Base-by-base conservation (phyloP, 2,797 vertebrate genomes). In the Prunella strophiata region DNA sequence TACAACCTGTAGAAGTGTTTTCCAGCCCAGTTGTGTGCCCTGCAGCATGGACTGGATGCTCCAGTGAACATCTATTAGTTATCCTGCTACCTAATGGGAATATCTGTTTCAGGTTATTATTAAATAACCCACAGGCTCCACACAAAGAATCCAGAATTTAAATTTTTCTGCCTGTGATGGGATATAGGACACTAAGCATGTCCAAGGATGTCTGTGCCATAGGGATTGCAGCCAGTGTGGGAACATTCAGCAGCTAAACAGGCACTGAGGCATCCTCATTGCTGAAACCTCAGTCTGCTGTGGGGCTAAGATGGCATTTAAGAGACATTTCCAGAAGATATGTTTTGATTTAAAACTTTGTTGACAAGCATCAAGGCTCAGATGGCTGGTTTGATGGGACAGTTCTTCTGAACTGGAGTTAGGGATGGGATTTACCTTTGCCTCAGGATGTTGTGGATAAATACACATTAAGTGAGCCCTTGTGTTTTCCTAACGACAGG, bases 11-110 rank as follows among this genome's bases (percentile, higher is more conserved):
- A 57, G 47, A 83, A 92, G 50, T 67, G 6, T 76, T 47, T 91
- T 52, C 13, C 5, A 68, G 45, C 26, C n/a, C 34, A 43, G 0
- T 0, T 1, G 2, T 13, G 50, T 29, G 34, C 23, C 62, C 16
- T 90, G 36, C 25, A 81, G 58, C 54, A 43, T 54, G 10, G 43
- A 32, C 27, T 68, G 52, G 52, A 79, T 57, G 47, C 23, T 61
- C 71, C 62, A 62, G 18, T 70, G 66, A 80, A 29, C 7, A 40
- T 34, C 45, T 59, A 10, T 75, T 86, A 61, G 18, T 26, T 66
- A n/a, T 66, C 25, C 67, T 79, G 63, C 6, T 79, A n/a, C 47
- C 29, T 80, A 61, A 68, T 43, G 34, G 47, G 47, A 71, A 71
- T 89, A 59, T 61, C 40, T 89, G 13, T 20, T 94, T 38, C 52